A percentile compares a stretch with the other conserved stretches of the same genome.
Evolutionary conservation across 37 sponge, comb jelly and placozoan genomes (phyloP).

Genomic region (Bolinopsis microptera): DNA sequence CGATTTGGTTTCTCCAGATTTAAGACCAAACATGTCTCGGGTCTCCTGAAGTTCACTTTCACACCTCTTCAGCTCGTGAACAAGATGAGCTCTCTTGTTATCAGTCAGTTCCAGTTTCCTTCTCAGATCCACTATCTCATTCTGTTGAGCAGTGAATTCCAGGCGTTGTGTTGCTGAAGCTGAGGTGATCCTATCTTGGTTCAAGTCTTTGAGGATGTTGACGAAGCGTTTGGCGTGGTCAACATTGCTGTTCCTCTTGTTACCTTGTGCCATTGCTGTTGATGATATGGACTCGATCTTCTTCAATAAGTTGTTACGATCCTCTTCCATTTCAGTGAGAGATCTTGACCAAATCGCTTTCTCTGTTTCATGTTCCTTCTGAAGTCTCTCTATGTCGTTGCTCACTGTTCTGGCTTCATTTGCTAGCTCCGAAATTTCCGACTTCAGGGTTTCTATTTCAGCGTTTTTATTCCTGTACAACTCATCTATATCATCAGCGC

Average conservation of each 20-base stretch:
- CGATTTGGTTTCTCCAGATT: not conserved
- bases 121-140: conserved; percentile 31
- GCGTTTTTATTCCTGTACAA: not conserved
- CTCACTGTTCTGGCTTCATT: not conserved
- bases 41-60: conserved; percentile 36
- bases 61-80: conserved; percentile 56
- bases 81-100: conserved; percentile 65
- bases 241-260: conserved; percentile 13
- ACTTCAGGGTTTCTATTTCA: conserved; percentile 28
- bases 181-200: conserved; percentile 35
- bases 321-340: conserved; percentile 12
- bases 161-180: conserved; percentile 29
- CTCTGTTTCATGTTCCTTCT: conserved; percentile 26
- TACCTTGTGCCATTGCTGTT: not conserved
- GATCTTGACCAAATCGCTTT: conserved; percentile 35
- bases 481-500: not conserved
- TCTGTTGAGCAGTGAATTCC: conserved; percentile 50
- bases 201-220: conserved; percentile 65
- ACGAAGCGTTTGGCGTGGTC: conserved; percentile 60
- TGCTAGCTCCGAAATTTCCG: not conserved
- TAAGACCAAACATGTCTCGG: conserved; percentile 14
- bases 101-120: conserved; percentile 44
- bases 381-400: conserved; percentile 13
- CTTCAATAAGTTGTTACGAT: conserved; percentile 45
- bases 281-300: conserved; percentile 49